Percentiles rank a stretch among this genome's conserved stretches.
phyloP scores from a whole-genome alignment of 2,113 vertebrate genomes.

The Morone saxatilis region DNA sequence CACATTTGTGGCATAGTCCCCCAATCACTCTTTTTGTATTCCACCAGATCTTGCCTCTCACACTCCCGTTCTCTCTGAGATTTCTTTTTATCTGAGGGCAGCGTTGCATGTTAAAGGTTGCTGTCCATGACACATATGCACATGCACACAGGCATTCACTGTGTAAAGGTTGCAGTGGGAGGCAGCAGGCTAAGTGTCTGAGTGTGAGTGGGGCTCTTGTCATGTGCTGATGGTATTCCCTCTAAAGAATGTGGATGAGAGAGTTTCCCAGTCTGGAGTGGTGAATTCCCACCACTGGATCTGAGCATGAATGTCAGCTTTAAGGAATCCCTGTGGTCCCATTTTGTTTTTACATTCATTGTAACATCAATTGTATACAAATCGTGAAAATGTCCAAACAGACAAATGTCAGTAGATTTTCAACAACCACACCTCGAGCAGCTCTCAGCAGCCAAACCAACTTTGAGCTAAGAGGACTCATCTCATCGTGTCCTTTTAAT shows the following conservation, averaged over 20 bases:
- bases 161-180: constrained; percentile 76
- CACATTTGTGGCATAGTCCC: constrained; percentile 66
- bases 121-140: constrained; percentile 60
- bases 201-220: constrained; percentile 76
- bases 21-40: constrained; percentile 20
- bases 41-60: constrained; percentile 23
- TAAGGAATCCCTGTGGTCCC: constrained; percentile 21
- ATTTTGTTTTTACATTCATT: neutral
- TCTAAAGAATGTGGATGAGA: constrained; percentile 70
- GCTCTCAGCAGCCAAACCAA: too few species aligned
- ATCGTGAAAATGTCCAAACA: neutral
- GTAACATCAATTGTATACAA: neutral
- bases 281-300: constrained; percentile 56
- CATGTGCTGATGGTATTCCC: constrained; percentile 74
- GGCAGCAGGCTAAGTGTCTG: constrained; percentile 67
- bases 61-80: constrained; percentile 32
- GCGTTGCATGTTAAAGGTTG: constrained; percentile 62
- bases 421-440: too few species aligned
- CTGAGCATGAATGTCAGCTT: constrained; percentile 19
- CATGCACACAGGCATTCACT: constrained; percentile 65
- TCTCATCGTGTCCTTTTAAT: too few species aligned
- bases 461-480: too few species aligned
- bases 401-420: too few species aligned
- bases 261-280: constrained; percentile 65
- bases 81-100: constrained; percentile 50